Base-by-base conservation (phyloP, 2,113 vertebrate species). In the Toxotes jaculatrix region DNA sequence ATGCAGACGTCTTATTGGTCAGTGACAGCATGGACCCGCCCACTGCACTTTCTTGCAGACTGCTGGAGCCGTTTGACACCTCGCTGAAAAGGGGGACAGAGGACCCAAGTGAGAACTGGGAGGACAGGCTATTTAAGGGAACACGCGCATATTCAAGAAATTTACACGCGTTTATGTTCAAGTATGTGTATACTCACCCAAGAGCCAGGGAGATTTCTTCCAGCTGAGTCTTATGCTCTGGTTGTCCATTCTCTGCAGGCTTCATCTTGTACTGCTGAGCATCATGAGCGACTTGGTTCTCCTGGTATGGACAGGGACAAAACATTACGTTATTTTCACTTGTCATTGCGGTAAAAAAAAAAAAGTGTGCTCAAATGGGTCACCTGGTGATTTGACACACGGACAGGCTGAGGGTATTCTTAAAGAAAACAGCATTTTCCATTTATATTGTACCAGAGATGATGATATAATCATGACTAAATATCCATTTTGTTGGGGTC, bases 251-350 rank as follows among this genome's bases (percentile, higher is more conserved):
- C 94, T 99, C 98, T 78, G 96, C 81, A 91, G 97, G 91, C 77
- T 98, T 98, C 89, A 97, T 90, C 93, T 99, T 99, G 91, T 87
- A 98, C 94, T 98, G 97, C 94, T 98, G 97, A 66, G 97, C 94
- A 77, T 98, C 97, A 86, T 98, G 92, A 68, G 96, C 94, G 83
- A 95, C 96, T 80, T 98, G 97, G 83, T 92, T 97, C 91, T 99
- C 98, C 98, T 99, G 93, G 69, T 93, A 94, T 80, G 49, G 80
- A 66, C 76, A 40, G 60, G 4, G 21, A 78, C 16, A 77, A 76
- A 62, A 75, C n/a, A 67, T 59, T 36, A 36, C 36, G 36, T 6
- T 36, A 36, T 36, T 1, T 36, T 4, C 36, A 36, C 36, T 36
- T 36, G 36, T 36, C 36, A 36, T 36, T 36, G 36, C 6, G 3